Conservation (phyloP, 2,113 vertebrate species). For the Colistium nudipinnis region DNA sequence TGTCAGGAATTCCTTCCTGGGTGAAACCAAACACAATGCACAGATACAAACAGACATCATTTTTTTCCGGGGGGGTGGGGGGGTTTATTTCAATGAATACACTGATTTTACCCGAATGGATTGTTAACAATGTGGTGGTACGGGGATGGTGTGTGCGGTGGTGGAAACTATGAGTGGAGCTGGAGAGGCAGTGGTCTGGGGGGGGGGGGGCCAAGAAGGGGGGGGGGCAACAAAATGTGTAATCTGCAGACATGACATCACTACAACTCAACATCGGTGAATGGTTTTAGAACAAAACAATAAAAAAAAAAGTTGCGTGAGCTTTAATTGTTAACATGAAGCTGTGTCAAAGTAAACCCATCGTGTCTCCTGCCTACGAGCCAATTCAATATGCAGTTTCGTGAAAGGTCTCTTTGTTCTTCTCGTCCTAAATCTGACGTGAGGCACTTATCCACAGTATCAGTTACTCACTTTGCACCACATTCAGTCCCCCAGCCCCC, state of each 20-base stretch:
- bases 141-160: slow-evolving; percentile 41
- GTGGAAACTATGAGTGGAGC: slow-evolving; percentile 61
- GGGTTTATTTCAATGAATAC: slow-evolving; percentile 46
- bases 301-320: background rate
- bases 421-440: slow-evolving; percentile 36
- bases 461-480: slow-evolving; percentile 32
- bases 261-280: slow-evolving; percentile 18
- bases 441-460: slow-evolving; percentile 43
- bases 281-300: slow-evolving; percentile 9
- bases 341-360: too few species aligned
- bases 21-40: slow-evolving; percentile 27
- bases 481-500: slow-evolving; percentile 20
- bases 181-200: background rate
- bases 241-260: slow-evolving; percentile 64
- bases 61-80: slow-evolving; percentile 8
- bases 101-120: slow-evolving; percentile 51
- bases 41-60: slow-evolving; percentile 8
- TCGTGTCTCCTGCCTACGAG: background rate
- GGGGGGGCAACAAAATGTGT: slow-evolving; percentile 36
- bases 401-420: slow-evolving; percentile 50
- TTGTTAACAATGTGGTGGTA: slow-evolving; percentile 37
- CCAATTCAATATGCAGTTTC: background rate
- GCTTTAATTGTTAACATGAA: background rate
- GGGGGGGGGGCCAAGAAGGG: background rate
- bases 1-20: slow-evolving; percentile 47